Conservation (phyloP, 2,113 vertebrate species). For the Syngnathus scovelli region DNA sequence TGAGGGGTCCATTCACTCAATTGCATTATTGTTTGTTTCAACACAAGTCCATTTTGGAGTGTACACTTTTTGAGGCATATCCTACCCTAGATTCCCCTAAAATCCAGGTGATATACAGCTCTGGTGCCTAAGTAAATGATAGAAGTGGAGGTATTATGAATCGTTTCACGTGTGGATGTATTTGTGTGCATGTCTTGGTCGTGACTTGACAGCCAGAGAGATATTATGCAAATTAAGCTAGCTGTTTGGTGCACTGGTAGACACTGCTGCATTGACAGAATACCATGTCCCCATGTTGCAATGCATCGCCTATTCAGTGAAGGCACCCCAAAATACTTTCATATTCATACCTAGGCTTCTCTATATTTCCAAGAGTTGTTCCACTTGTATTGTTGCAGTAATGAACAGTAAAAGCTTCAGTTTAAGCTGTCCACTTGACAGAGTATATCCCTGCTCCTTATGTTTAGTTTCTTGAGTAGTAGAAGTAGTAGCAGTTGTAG, state of each 20-base stretch:
- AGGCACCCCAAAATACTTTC: slow-evolving; percentile 24
- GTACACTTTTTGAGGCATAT: not conserved
- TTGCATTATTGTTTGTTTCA: not conserved
- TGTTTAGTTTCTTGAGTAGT: no score
- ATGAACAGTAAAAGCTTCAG: not conserved
- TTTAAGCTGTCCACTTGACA: not conserved
- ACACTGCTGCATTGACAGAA: slow-evolving; percentile 46
- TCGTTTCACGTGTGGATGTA: slow-evolving; percentile 10
- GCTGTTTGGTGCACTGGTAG: slow-evolving; percentile 61
- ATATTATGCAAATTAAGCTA: slow-evolving; percentile 66
- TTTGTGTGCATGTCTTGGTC: slow-evolving; percentile 39
- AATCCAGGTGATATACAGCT: slow-evolving; percentile 8
- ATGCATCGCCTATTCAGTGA: slow-evolving; percentile 29
- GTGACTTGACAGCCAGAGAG: slow-evolving; percentile 62
- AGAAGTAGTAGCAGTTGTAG: no score
- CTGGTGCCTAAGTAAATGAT: slow-evolving; percentile 9
- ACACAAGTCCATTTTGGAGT: not conserved
- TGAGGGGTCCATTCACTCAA: not conserved
- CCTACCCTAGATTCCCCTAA: not conserved
- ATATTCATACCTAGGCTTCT: slow-evolving; percentile 23
- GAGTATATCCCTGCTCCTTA: not conserved
- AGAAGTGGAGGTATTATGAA: slow-evolving; percentile 18
- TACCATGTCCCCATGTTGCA: slow-evolving; percentile 24
- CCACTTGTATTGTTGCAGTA: slow-evolving; percentile 27
- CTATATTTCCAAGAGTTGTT: slow-evolving; percentile 1